Evolutionary conservation across 2,113 vertebrate species (phyloP), one percentile per base, ranked within the genome.

Genomic region (Takifugu flavidus): DNA sequence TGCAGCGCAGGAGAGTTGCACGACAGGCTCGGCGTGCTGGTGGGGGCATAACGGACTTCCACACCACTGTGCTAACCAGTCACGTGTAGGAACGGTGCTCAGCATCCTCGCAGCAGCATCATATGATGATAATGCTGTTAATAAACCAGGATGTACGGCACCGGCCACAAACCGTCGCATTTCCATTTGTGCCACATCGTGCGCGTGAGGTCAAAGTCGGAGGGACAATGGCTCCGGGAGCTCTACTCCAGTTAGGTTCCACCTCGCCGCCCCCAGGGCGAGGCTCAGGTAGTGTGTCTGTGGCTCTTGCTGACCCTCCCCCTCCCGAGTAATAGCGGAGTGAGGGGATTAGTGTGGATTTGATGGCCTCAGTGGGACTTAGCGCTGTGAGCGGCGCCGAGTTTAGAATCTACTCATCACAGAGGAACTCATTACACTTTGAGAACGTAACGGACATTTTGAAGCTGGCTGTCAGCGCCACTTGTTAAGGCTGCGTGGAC

Each of bases 271-370:
- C 63, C 72, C 73, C 63, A 57, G 15, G 51, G 74, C 56, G 14
- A 10, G 47, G 49, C 64, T 62, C 26, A 74, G 58, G 68, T 72
- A 58, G 29, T 66, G 57, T 57, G 57, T 78, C 34, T 55, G 56
- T 49, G 59, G 59, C 59, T 72, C 47, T 44, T 52, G 39, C 56
- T 67, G 50, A 59, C 69, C 72, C 61, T 5, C 31, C 52, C 49
- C 53, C 62, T 52, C 59, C 61, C 54, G 58, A 54, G 56, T 10
- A 49, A 65, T 67, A 43, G 58, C 56, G 67, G 62, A 72, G 59
- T 70, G 61, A 66, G 67, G 44, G 86, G 86, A 88, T 90, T 90
- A 89, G 53, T 61, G 20, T 72, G 79, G 88, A 87, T 90, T 89
- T 89, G 80, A 86, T 75, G 74, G 74, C 76, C 75, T 45, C 50